Evolutionary conservation across 1,140 invertebrate genomes (phyloP).

Genomic region (Conopomorpha cramerella): DNA sequence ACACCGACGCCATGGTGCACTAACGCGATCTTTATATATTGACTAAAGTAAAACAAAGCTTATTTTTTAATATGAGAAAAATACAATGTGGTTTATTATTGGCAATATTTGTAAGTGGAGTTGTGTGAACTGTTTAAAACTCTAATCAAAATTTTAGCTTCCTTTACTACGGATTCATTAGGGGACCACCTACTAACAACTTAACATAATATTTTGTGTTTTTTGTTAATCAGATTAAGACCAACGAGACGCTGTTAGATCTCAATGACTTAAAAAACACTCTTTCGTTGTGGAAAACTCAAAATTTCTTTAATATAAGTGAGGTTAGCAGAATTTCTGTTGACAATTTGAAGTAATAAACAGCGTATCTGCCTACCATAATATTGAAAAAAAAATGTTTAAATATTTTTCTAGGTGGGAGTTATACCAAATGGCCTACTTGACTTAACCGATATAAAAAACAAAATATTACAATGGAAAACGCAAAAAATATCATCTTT

Average conservation of each 20-base stretch:
- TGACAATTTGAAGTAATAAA: not conserved
- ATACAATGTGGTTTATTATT: conserved; percentile 16
- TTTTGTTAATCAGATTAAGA: conserved; percentile 19
- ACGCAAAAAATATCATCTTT: conserved; percentile 39
- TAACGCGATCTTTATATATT: too few species aligned
- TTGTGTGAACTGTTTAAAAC: too few species aligned
- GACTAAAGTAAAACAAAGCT: too few species aligned
- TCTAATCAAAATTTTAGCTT: too few species aligned
- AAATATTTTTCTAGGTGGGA: conserved; percentile 18
- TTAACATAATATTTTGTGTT: too few species aligned
- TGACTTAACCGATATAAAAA: conserved; percentile 45
- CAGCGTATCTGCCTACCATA: not conserved
- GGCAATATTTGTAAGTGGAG: conserved; percentile 26
- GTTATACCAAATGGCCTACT: conserved; percentile 38
- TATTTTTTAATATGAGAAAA: conserved; percentile 12
- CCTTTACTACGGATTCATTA: too few species aligned
- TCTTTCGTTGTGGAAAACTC: conserved; percentile 37
- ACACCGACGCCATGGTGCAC: too few species aligned
- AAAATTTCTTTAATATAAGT: conserved; percentile 31
- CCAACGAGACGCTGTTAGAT: conserved; percentile 31
- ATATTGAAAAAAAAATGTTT: conserved; percentile 1
- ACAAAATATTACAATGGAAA: conserved; percentile 53
- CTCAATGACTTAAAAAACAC: conserved; percentile 39
- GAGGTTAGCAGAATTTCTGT: conserved; percentile 23
- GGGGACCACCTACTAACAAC: too few species aligned